These are phyloP conservation scores for Leptonema lineaticorne DNA, from an alignment of 1,140 invertebrate species.

Conservation along the genomic window DNA sequence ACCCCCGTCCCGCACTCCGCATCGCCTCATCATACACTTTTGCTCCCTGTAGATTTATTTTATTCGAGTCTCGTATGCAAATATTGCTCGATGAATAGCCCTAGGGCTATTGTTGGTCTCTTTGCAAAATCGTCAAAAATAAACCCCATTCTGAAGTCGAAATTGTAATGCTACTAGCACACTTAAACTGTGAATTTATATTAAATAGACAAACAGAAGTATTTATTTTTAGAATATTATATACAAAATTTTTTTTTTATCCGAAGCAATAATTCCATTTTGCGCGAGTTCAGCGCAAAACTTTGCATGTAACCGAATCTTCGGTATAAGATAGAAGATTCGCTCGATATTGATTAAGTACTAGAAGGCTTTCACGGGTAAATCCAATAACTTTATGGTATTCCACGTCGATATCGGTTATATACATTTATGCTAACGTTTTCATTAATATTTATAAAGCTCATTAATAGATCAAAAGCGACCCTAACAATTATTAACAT, in stretches of 20 bases:
- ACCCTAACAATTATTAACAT: conserved; percentile 12
- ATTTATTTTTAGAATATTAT: no score
- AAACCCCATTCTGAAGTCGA: no score
- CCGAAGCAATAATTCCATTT: no score
- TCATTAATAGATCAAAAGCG: conserved; percentile 23
- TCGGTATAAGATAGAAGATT: neutral
- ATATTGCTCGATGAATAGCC: conserved; percentile 21
- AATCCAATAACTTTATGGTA: conserved; percentile 17
- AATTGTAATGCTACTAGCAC: no score
- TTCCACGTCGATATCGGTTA: conserved; percentile 16
- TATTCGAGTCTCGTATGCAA: conserved; percentile 24
- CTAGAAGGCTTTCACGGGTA: neutral
- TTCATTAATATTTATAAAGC: conserved; percentile 27
- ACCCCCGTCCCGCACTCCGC: no score
- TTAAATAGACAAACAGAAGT: no score
- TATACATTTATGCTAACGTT: conserved; percentile 11
- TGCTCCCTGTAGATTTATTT: conserved; percentile 18
- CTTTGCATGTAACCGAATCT: neutral
- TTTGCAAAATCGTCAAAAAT: no score
- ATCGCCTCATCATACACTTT: no score
- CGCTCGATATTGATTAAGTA: conserved; percentile 3
- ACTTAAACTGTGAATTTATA: no score
- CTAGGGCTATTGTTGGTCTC: neutral
- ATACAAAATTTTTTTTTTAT: no score
- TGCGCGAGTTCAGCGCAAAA: no score